phyloP scores from a whole-genome alignment of 2,888 invertebrate species.

The Eretmocerus hayati region DNA sequence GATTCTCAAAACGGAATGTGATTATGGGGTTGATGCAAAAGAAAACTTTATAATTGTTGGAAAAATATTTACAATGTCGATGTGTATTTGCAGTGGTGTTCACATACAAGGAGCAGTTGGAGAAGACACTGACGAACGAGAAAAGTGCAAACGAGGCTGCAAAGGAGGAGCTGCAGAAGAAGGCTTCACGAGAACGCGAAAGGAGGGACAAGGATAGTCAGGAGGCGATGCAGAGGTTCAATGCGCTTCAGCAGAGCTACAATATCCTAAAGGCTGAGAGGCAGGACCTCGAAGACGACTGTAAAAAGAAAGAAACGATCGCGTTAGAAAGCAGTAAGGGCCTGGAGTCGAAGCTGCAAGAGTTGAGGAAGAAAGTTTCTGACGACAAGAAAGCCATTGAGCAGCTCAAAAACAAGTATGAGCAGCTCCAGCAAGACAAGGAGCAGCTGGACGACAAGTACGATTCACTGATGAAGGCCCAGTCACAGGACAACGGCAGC shows the following conservation, averaged over 20 bases:
- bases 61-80: too few species aligned
- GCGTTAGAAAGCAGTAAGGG: conserved; percentile 31
- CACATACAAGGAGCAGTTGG: conserved; percentile 41
- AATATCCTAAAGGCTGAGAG: conserved; percentile 38
- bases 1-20: too few species aligned
- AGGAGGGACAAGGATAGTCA: conserved; percentile 36
- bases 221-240: conserved; percentile 39
- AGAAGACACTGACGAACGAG: conserved; percentile 42
- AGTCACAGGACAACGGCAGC: conserved; percentile 27
- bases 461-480: conserved; percentile 29
- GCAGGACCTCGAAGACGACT: conserved; percentile 39
- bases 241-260: conserved; percentile 39
- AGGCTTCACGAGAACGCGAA: conserved; percentile 38
- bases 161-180: conserved; percentile 41
- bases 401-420: conserved; percentile 36
- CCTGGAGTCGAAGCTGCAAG: conserved; percentile 31
- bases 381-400: conserved; percentile 34
- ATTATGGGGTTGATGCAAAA: too few species aligned
- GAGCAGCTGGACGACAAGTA: conserved; percentile 34
- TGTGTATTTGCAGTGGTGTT: conserved; percentile 36
- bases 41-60: too few species aligned
- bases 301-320: conserved; percentile 35
- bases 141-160: conserved; percentile 40
- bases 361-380: conserved; percentile 30
- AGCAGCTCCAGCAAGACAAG: conserved; percentile 35